A percentile compares a stretch with the other conserved stretches of the same genome.
Conservation (phyloP, 2,888 invertebrate species). For the Sussaba pulchella region DNA sequence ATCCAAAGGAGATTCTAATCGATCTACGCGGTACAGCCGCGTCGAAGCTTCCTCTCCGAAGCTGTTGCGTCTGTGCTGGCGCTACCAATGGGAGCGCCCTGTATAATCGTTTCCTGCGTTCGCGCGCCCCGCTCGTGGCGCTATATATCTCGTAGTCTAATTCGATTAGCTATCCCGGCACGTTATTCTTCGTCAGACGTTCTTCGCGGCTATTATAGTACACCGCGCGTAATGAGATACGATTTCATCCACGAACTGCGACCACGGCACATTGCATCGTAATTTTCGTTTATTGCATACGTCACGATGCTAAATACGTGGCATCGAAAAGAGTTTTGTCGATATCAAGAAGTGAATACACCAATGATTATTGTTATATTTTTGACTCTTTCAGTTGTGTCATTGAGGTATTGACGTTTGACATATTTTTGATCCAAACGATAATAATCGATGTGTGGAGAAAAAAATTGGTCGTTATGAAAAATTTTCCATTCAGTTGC, state of each 20-base stretch:
- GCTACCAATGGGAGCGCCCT: conserved; percentile 60
- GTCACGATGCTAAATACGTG: too few species aligned
- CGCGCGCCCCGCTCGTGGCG: conserved; percentile 30
- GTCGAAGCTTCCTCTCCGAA: conserved; percentile 10
- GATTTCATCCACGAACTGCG: background rate
- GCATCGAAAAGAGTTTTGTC: too few species aligned
- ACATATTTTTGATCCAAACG: too few species aligned
- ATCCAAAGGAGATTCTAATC: conserved; percentile 29
- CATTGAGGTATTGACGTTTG: too few species aligned
- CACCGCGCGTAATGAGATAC: background rate
- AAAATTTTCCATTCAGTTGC: too few species aligned
- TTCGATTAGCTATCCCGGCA: conserved; percentile 59
- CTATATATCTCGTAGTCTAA: conserved; percentile 50
- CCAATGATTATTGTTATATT: too few species aligned
- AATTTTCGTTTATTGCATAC: background rate
- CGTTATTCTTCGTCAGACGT: conserved; percentile 61
- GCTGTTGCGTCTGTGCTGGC: conserved; percentile 24
- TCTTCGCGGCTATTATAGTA: conserved; percentile 39
- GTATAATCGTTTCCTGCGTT: conserved; percentile 63
- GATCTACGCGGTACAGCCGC: conserved; percentile 12
- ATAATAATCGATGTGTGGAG: too few species aligned
- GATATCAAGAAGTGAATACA: too few species aligned
- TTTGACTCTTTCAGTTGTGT: too few species aligned
- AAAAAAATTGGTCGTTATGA: too few species aligned
- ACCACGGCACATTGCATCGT: background rate